Conservation (phyloP, 1,140 invertebrate genomes). For the Sitophilus oryzae region DNA sequence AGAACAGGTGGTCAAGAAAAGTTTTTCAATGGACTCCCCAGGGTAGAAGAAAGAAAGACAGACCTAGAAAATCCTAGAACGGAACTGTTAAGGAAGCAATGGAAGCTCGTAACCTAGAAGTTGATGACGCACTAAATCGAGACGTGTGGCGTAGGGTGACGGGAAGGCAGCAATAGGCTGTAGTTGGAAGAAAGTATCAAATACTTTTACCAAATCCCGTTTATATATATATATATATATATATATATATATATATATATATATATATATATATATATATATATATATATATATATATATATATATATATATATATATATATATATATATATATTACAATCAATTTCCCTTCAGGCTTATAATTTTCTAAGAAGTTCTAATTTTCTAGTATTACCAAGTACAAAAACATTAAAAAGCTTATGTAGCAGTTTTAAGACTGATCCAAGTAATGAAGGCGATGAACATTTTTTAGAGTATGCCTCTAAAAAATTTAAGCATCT, state of each 20-base stretch:
- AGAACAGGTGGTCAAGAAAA: too few species aligned
- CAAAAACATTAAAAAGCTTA: conserved; percentile 3
- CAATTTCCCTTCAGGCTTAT: neutral
- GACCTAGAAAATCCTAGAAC: too few species aligned
- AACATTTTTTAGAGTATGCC: conserved; percentile 11
- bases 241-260: neutral
- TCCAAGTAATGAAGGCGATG: conserved; percentile 5
- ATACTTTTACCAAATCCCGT: too few species aligned
- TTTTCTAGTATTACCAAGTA: conserved; percentile 1
- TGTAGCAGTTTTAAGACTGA: conserved; percentile 7
- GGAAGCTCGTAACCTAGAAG: too few species aligned
- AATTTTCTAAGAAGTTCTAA: conserved; percentile 13
- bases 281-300: conserved; percentile 5
- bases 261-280: conserved; percentile 5
- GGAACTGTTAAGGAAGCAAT: too few species aligned
- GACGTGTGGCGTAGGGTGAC: too few species aligned
- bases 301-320: conserved; percentile 3
- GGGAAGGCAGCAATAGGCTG: too few species aligned
- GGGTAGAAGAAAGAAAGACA: too few species aligned
- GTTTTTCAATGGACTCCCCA: too few species aligned
- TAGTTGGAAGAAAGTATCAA: neutral
- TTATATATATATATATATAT: too few species aligned
- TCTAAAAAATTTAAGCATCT: conserved; percentile 1
- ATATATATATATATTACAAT: conserved; percentile 1
- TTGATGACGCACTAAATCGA: too few species aligned